Evolutionary conservation across 2,888 invertebrate genomes (phyloP), one percentile per base, ranked within the genome.

Genomic region (Oxystoma pomonae): DNA sequence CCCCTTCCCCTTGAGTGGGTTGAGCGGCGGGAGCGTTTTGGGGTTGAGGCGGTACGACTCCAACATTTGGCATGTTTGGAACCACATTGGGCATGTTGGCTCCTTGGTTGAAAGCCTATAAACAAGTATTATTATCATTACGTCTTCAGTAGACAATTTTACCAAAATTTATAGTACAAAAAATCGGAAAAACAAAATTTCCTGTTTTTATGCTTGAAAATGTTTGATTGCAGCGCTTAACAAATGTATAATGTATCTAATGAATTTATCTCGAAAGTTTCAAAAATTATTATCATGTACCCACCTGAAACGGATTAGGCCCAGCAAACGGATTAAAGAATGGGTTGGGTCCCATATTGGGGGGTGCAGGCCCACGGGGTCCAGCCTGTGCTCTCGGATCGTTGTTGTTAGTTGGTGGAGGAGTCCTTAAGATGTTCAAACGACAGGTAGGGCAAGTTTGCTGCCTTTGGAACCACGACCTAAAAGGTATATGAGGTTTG

Each of bases 361-460:
- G 67, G 65, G 75, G 65, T 71, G 70, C 65, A 71, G 78, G 63
- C 1, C 61, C 69, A 21, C 60, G 66, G 22, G 64, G 63, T 9
- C 66, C 66, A 1, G 68, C 64, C 2, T 58, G 60, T 50, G 68
- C 67, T 50, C 68, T 65, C 61, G 70, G 70, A 61, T 69, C 70
- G 57, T 67, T 70, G 18, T 59, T 64, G 3, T 74, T 57, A 1
- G 68, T 49, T 1, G 57, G 20, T 12, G 22, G 65, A 0, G 76
- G 73, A 12, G 75, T 74, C 9, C 78, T 78, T 78, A 76, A 73
- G 69, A 81, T 96, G 81, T 98, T 97, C 68, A 97, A 85, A 16
- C 98, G 87, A 78, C 99, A 99, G 2, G 99, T 99, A 0, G 99
- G 99, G 77, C 99, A 99, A 2, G 99, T 99, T 83, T 99, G 99